Evolutionary conservation across 2,797 vertebrate species (phyloP).

Genomic region (Lepilemur septentrionalis): DNA sequence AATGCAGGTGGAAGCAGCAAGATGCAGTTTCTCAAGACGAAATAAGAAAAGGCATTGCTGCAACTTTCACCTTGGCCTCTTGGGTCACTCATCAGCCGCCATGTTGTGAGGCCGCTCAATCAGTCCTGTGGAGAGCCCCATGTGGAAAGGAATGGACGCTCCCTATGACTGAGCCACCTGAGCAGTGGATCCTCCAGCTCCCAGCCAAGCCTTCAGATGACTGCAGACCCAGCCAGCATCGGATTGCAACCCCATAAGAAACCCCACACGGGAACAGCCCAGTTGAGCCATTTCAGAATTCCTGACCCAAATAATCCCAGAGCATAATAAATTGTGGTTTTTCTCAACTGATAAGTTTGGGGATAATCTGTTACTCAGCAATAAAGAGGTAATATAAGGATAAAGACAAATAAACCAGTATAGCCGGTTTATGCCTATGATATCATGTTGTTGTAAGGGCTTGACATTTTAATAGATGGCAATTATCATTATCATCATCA

Average conservation of each 20-base stretch:
- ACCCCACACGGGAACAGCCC: neutral
- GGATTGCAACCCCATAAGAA: neutral
- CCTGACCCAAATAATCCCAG: neutral
- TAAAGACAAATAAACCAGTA: neutral
- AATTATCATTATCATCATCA: neutral
- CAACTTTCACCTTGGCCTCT: neutral
- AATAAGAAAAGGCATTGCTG: neutral
- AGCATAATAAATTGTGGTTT: neutral
- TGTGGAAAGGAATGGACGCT: neutral
- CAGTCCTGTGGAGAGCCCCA: neutral
- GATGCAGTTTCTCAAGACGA: neutral
- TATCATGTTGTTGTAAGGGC: neutral
- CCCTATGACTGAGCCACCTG: neutral
- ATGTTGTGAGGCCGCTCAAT: neutral
- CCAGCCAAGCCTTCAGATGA: neutral
- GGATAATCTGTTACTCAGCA: neutral
- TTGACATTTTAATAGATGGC: neutral
- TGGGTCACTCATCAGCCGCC: neutral
- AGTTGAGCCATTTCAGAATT: neutral
- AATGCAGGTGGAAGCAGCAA: neutral
- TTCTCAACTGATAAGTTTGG: rapidly evolving
- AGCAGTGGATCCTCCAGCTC: neutral
- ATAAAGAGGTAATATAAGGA: neutral
- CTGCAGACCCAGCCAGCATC: too few species aligned
- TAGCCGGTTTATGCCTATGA: neutral